Evolutionary conservation across 2,113 vertebrate species (phyloP), one percentile per base, ranked within the genome.

Genomic region (Emydura subglobosa): DNA sequence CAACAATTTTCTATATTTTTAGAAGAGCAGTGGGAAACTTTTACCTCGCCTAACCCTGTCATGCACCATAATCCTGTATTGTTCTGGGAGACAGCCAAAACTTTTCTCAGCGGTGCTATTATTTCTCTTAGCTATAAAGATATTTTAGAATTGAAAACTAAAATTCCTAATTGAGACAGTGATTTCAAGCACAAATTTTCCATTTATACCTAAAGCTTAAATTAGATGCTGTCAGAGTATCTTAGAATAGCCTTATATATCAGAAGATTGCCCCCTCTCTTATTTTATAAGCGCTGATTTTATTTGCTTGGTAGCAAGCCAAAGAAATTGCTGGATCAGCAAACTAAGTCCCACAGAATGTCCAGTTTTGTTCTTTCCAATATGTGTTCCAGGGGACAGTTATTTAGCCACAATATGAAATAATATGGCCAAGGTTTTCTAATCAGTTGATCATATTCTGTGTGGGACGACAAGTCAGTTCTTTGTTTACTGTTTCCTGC

Each of bases 1-100:
- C 89, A 97, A 92, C 74, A 91, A 96, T 98, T 98, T 98, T 88
- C 92, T 94, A 87, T 91, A 57, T 97, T 95, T 97, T 96, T 97
- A 95, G 93, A 97, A 96, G 87, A 97, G 81, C 49, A 92, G 50
- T 83, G 88, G 95, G 93, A 97, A 97, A 86, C 50, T 96, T 97
- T 97, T 97, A 93, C 95, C 94, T 97, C 89, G 91, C 72, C 89
- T 93, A 92, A 96, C 92, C 92, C 81, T 93, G 55, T 91, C 95
- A 93, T 80, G 91, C 90, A 94, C 81, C n/a, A 13, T 97, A 94
- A 85, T 90, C 90, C 84, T 83, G 4, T 74, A 95, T 86, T 93
- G 89, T 87, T 96, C 94, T 97, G 94, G 86, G 90, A 94, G 82
- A 92, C 87, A 91, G 88, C 83, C 96, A 96, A 89, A 34, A 31